Evolutionary conservation across 2,113 vertebrate genomes (phyloP).

Genomic region (Romanogobio albipinnatus): DNA sequence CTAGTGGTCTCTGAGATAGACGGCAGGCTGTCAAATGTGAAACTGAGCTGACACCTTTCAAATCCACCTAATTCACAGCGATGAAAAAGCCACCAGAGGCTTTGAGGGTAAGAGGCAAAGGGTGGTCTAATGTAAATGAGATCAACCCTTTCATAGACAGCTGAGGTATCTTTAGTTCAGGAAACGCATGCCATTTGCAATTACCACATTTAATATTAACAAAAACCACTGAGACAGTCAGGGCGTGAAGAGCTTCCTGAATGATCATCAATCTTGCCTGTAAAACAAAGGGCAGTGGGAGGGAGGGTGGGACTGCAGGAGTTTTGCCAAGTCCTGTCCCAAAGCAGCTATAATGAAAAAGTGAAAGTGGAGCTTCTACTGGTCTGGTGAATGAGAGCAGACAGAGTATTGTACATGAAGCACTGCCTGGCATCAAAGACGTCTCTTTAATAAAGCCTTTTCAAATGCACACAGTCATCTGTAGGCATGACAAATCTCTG

Average conservation of each 20-base stretch:
- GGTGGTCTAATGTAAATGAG: constrained; percentile 47
- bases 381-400: constrained; percentile 56
- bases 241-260: constrained; percentile 65
- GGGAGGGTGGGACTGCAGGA: constrained; percentile 64
- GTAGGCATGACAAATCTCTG: neutral
- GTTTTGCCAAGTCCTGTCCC: constrained; percentile 70
- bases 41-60: constrained; percentile 4
- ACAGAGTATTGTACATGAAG: constrained; percentile 54
- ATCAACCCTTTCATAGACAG: constrained; percentile 45
- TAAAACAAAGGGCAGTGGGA: constrained; percentile 68
- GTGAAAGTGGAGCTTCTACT: constrained; percentile 65
- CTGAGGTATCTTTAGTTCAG: constrained; percentile 59
- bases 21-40: constrained; percentile 17
- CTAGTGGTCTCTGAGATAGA: constrained; percentile 17
- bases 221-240: constrained; percentile 55
- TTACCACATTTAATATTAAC: constrained; percentile 61
- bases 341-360: constrained; percentile 69
- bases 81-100: constrained; percentile 51
- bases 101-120: constrained; percentile 41
- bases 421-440: constrained; percentile 15
- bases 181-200: constrained; percentile 63
- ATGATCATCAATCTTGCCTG: constrained; percentile 76
- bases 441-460: constrained; percentile 15
- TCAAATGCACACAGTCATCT: constrained; percentile 11
- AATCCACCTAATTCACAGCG: constrained; percentile 34